Evolutionary conservation across 2,113 vertebrate species (phyloP), one percentile per base, ranked within the genome.

Genomic region (Morone saxatilis): DNA sequence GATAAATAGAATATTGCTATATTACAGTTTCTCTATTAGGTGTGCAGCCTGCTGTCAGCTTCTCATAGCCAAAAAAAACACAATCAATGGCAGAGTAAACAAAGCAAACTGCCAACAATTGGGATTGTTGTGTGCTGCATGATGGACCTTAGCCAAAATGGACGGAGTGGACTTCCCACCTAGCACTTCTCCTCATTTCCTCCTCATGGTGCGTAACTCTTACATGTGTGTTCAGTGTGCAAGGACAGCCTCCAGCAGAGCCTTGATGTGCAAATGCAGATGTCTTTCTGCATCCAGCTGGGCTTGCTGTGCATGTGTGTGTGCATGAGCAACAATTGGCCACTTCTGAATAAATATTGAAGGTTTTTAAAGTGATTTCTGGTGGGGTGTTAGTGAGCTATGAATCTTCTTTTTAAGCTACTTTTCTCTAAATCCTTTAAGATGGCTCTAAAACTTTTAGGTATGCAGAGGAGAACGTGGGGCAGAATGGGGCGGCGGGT

Each of bases 361-460:
- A 83, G 51, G 63, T 71, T 80, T 87, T 78, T 68, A 48, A 75
- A 68, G 81, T 63, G 54, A 71, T 80, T 76, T 84, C 65, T 59
- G 71, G 53, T 36, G 56, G 48, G 41, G 71, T 80, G 60, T 73
- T 82, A 25, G 36, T 45, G 41, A 79, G 85, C 78, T 69, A 60
- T 69, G 66, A 75, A 69, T 78, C 80, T 81, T 75, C 79, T 73
- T 76, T 84, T 82, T 78, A 93, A 91, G 89, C 89, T 91, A 69
- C 87, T 93, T 91, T 90, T 79, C 84, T 83, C 54, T 86, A 85
- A 90, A 92, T 84, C 90, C 70, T 75, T 85, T 92, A 89, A 91
- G 85, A 83, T 70, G 78, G 75, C 67, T 85, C 56, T 72, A 71
- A 84, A 91, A 86, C 67, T 57, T 84, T 85, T 43, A 78, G 81